phyloP scores from a whole-genome alignment of 2,888 invertebrate genomes.

The Elysia crispata region DNA sequence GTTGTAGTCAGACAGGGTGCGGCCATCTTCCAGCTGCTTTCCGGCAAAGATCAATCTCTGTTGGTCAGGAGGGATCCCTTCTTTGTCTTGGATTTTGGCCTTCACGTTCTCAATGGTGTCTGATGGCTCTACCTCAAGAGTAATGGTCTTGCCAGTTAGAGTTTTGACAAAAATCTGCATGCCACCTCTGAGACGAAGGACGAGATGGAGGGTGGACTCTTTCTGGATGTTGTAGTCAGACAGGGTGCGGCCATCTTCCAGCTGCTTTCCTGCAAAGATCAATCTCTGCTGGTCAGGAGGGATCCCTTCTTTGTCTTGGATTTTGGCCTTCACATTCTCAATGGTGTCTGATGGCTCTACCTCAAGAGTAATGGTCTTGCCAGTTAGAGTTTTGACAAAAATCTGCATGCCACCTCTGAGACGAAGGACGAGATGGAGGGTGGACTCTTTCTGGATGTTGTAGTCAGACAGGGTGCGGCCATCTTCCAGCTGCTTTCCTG shows the following conservation, averaged over 20 bases:
- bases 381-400: constrained; percentile 63
- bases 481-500: constrained; percentile 88
- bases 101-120: constrained; percentile 47
- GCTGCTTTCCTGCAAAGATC: constrained; percentile 96
- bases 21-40: constrained; percentile 96
- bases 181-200: constrained; percentile 80
- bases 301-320: constrained; percentile 52
- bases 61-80: constrained; percentile 81
- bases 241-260: constrained; percentile 95
- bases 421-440: constrained; percentile 85
- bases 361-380: constrained; percentile 51
- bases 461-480: constrained; percentile 88
- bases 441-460: constrained; percentile 89
- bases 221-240: constrained; percentile 97
- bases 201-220: constrained; percentile 91
- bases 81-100: constrained; percentile 48
- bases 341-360: constrained; percentile 73
- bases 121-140: constrained; percentile 72
- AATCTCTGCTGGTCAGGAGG: constrained; percentile 87
- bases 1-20: constrained; percentile 94
- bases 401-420: constrained; percentile 73
- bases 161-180: constrained; percentile 75
- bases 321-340: constrained; percentile 49
- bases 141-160: constrained; percentile 57
- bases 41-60: constrained; percentile 95